Percentiles rank a stretch among this genome's conserved stretches.
Conservation (phyloP, 2,888 invertebrate species). For the Ferdinandea cuprea region DNA sequence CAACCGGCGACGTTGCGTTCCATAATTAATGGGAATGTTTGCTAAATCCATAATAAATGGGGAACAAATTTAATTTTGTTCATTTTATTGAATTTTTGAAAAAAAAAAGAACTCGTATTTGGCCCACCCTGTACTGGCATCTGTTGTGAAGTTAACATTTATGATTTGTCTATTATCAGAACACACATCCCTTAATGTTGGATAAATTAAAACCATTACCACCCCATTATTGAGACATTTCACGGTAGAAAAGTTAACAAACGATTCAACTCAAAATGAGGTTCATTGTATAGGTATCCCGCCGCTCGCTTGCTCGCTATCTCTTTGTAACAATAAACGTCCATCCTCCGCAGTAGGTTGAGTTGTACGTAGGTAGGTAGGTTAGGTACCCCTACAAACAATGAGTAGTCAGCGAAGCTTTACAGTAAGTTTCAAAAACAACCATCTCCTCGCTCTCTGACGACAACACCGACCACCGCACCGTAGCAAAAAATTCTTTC, state of each 20-base stretch:
- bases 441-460: conserved; percentile 12
- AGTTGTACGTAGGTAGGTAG: neutral
- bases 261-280: conserved; percentile 31
- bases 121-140: too few species aligned
- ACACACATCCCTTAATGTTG: conserved; percentile 1
- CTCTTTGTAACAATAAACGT: conserved; percentile 21
- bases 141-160: too few species aligned
- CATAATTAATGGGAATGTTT: too few species aligned
- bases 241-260: conserved; percentile 31
- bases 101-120: too few species aligned
- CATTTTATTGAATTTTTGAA: too few species aligned
- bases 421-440: conserved; percentile 42
- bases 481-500: conserved; percentile 43
- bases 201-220: conserved; percentile 16
- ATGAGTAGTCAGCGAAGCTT: conserved; percentile 24
- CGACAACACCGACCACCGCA: conserved; percentile 38
- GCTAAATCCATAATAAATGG: too few species aligned
- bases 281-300: conserved; percentile 16
- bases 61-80: too few species aligned
- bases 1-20: too few species aligned
- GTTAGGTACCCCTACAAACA: conserved; percentile 16
- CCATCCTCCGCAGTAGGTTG: neutral
- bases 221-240: conserved; percentile 35
- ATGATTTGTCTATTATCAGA: conserved; percentile 3
- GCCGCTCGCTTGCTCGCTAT: neutral